Evolutionary conservation across 1,140 invertebrate genomes (phyloP).

Genomic region (Atta colombica): DNA sequence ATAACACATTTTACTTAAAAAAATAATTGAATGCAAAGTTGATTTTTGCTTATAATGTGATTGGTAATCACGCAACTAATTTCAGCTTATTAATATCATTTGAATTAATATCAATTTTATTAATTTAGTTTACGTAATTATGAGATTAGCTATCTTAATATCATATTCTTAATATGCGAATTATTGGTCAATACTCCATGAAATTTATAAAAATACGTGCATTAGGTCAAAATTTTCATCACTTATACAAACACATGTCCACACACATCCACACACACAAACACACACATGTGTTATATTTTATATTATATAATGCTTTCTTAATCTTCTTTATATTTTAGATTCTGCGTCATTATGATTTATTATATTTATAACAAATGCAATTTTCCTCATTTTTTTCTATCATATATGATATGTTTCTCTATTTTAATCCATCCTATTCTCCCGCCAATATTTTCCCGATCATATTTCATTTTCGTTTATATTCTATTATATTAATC

Average conservation of each 20-base stretch:
- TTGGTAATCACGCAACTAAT: neutral
- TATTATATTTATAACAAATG: conserved; percentile 6
- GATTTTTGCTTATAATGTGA: neutral
- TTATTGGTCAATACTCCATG: conserved; percentile 5
- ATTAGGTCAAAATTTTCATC: conserved; percentile 36
- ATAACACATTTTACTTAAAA: neutral
- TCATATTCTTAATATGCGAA: neutral
- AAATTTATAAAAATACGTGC: neutral
- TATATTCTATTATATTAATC: neutral
- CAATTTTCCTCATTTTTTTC: neutral
- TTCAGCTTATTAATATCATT: neutral
- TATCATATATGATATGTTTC: neutral
- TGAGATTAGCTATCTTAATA: neutral
- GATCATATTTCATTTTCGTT: neutral
- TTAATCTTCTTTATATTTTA: neutral
- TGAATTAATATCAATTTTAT: neutral
- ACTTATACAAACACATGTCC: too few relatives aligned
- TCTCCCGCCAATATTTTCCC: neutral
- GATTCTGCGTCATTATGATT: neutral
- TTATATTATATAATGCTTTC: neutral
- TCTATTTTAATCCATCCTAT: conserved; percentile 3
- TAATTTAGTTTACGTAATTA: neutral
- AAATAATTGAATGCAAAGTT: neutral
- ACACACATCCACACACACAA: too few relatives aligned
- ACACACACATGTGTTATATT: neutral